Conservation (phyloP, 2,113 vertebrate species). For the Budorcas taxicolor region DNA sequence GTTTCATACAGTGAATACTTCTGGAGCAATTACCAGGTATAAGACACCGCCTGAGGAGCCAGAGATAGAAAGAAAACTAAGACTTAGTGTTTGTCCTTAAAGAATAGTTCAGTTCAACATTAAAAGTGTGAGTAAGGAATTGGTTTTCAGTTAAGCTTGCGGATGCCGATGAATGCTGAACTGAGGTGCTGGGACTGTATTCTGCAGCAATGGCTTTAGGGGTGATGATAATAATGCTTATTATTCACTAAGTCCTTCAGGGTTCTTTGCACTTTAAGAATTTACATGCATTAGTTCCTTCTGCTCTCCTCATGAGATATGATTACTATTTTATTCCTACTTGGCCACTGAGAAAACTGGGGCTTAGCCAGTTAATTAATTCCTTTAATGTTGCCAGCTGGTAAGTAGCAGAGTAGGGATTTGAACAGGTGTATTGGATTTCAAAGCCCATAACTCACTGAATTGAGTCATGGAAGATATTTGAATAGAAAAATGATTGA, state of each 20-base stretch:
- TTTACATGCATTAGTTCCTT: neutral
- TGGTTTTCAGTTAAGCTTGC: neutral
- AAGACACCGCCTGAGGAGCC: neutral
- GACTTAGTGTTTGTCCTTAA: neutral
- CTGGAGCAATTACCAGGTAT: neutral
- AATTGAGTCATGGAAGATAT: neutral
- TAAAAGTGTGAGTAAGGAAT: neutral
- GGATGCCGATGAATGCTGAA: neutral
- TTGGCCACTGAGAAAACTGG: neutral
- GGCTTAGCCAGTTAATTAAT: slow-evolving; percentile 30
- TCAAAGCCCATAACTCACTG: neutral
- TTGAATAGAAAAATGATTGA: neutral
- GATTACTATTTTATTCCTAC: slow-evolving; percentile 1
- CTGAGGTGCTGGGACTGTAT: neutral
- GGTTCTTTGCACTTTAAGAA: neutral
- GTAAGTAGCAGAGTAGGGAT: neutral
- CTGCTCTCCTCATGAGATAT: neutral
- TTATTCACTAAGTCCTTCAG: neutral
- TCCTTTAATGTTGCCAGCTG: slow-evolving; percentile 1
- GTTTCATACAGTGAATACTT: neutral
- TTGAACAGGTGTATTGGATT: neutral
- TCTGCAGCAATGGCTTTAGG: neutral
- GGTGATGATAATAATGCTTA: neutral
- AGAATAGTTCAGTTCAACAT: neutral
- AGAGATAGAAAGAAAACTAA: neutral